Evolutionary conservation across 2,797 vertebrate genomes (phyloP).

Genomic region (Diglossa cyanea): DNA sequence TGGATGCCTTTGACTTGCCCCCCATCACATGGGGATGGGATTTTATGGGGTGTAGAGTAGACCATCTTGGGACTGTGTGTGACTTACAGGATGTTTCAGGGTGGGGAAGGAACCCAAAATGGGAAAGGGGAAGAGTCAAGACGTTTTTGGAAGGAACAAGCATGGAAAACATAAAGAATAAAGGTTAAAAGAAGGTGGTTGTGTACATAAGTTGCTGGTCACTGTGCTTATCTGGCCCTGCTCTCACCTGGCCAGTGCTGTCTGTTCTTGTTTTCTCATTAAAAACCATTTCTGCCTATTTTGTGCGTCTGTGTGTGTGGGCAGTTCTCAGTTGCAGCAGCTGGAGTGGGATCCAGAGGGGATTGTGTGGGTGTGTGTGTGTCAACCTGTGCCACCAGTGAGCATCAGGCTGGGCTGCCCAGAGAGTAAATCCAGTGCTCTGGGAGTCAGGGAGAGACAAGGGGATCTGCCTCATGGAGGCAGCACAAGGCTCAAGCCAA

Average conservation of each 20-base stretch:
- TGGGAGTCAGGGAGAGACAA: background rate
- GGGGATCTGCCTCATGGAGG: background rate
- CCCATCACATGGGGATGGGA: accelerated
- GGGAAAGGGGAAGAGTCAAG: background rate
- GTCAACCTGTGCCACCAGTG: background rate
- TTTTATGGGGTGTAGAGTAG: background rate
- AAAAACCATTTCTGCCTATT: background rate
- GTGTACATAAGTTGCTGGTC: background rate
- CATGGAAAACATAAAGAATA: background rate
- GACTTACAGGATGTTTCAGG: background rate
- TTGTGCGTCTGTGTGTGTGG: accelerated
- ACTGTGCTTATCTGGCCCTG: accelerated
- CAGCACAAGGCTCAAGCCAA: background rate
- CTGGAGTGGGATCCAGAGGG: background rate
- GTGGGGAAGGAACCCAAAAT: background rate
- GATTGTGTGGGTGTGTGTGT: accelerated
- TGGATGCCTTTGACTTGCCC: accelerated
- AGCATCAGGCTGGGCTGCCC: background rate
- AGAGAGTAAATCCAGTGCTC: accelerated
- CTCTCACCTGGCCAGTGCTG: accelerated
- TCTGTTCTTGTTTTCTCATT: background rate
- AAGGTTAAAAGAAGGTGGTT: background rate
- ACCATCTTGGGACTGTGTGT: background rate
- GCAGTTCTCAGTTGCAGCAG: background rate
- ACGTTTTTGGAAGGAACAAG: background rate